These are phyloP conservation scores for Mythimna impura DNA, from an alignment of 2,888 invertebrate species.

Conservation along the genomic window DNA sequence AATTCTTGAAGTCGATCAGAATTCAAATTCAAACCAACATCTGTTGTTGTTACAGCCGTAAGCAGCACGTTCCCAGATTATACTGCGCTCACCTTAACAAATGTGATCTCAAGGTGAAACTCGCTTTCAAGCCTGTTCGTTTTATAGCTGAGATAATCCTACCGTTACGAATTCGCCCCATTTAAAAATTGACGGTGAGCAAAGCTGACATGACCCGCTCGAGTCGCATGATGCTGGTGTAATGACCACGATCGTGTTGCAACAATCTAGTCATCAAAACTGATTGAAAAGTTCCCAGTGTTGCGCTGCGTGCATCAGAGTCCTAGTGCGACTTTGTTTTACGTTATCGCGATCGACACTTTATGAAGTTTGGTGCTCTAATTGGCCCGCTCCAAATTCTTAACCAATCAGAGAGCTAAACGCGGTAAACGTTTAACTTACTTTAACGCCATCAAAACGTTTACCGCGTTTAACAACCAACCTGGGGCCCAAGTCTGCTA, in stretches of 20 bases:
- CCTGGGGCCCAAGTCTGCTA: no score
- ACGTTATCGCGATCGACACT: no score
- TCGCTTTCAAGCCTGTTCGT: conserved; percentile 57
- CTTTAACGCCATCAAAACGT: no score
- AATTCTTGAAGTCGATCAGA: conserved; percentile 8
- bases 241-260: conserved; percentile 49
- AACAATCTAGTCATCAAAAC: conserved; percentile 48
- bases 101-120: conserved; percentile 59
- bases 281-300: conserved; percentile 49
- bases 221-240: conserved; percentile 37
- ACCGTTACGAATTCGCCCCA: conserved; percentile 44
- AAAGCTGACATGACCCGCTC: conserved; percentile 40
- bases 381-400: no score
- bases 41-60: conserved; percentile 39
- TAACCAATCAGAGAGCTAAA: no score
- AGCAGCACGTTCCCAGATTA: conserved; percentile 54
- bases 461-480: no score
- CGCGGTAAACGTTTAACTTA: no score
- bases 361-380: no score
- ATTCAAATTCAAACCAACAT: conserved; percentile 35
- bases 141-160: conserved; percentile 53
- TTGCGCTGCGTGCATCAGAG: conserved; percentile 25
- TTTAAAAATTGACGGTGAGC: conserved; percentile 56
- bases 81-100: conserved; percentile 52
- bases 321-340: neutral